Evolutionary conservation across 2,113 vertebrate genomes (phyloP).

Genomic region (Tretioscincus oriximinensis): DNA sequence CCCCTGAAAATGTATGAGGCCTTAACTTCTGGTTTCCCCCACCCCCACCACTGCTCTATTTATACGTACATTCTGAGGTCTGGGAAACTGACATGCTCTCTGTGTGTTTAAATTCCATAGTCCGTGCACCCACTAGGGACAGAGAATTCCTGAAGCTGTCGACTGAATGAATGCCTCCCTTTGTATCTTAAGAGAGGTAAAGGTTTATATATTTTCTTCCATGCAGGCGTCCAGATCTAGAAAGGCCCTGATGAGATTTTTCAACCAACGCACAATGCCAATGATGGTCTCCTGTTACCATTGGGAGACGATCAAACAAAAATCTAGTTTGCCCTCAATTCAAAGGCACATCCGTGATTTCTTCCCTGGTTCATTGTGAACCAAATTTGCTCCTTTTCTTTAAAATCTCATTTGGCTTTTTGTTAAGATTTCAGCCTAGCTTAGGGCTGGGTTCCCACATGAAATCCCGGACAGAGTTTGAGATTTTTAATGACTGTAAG

Average conservation of each 20-base stretch:
- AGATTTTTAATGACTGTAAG: too few species aligned
- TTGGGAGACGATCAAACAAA: not conserved
- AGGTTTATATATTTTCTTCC: not conserved
- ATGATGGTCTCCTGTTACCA: too few species aligned
- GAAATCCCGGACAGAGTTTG: too few species aligned
- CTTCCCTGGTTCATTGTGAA: not conserved
- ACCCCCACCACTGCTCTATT: not conserved
- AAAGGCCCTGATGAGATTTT: not conserved
- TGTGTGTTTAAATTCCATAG: accelerated
- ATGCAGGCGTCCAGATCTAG: accelerated
- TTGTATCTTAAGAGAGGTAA: slow-evolving; percentile 29
- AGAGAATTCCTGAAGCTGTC: not conserved
- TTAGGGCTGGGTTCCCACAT: too few species aligned
- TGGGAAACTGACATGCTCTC: not conserved
- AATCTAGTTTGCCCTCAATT: not conserved
- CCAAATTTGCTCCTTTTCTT: not conserved
- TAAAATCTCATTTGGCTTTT: not conserved
- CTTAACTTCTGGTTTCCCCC: not conserved
- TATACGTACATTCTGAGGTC: not conserved
- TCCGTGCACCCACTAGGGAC: not conserved
- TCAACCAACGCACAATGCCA: not conserved
- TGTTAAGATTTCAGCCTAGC: not conserved
- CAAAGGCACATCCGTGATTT: accelerated
- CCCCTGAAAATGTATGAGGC: accelerated
- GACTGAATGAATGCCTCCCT: slow-evolving; percentile 38